Percentiles rank a stretch among this genome's conserved stretches.
These are phyloP conservation scores for Gymnoscelis rufifasciata DNA, from an alignment of 2,888 invertebrate genomes.

Conservation along the genomic window DNA sequence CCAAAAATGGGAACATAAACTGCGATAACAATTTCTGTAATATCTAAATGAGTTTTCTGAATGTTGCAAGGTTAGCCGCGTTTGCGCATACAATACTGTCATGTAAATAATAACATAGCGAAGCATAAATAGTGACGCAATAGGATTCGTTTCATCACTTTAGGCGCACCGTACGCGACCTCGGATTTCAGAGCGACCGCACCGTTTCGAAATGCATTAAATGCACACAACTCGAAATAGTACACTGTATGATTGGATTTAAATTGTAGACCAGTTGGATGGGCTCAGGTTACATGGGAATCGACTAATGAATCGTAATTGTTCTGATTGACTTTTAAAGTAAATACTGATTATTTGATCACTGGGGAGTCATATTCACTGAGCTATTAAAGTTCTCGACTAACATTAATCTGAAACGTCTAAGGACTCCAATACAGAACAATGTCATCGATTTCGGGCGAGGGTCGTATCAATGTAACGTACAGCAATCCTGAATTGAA, in stretches of 20 bases:
- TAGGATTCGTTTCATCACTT: conserved; percentile 75
- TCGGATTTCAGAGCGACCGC: conserved; percentile 72
- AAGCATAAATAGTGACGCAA: conserved; percentile 72
- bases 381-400: too few species aligned
- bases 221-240: conserved; percentile 66
- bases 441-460: conserved; percentile 3
- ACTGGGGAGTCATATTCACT: too few species aligned
- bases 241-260: conserved; percentile 56
- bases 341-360: too few species aligned
- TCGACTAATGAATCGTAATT: conserved; percentile 11
- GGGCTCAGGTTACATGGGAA: conserved; percentile 24
- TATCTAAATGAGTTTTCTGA: conserved; percentile 16
- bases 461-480: background rate
- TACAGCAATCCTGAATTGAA: conserved; percentile 8
- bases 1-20: background rate
- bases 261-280: conserved; percentile 44
- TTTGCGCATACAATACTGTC: conserved; percentile 59
- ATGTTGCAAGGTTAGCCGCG: conserved; percentile 44
- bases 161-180: conserved; percentile 68
- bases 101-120: conserved; percentile 71
- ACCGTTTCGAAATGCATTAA: conserved; percentile 78
- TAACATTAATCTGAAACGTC: background rate
- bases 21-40: background rate
- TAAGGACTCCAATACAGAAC: background rate
- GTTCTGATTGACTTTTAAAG: conserved; percentile 6